Base-by-base conservation (phyloP, 2,888 invertebrate species). In the Mythimna ferrago region DNA sequence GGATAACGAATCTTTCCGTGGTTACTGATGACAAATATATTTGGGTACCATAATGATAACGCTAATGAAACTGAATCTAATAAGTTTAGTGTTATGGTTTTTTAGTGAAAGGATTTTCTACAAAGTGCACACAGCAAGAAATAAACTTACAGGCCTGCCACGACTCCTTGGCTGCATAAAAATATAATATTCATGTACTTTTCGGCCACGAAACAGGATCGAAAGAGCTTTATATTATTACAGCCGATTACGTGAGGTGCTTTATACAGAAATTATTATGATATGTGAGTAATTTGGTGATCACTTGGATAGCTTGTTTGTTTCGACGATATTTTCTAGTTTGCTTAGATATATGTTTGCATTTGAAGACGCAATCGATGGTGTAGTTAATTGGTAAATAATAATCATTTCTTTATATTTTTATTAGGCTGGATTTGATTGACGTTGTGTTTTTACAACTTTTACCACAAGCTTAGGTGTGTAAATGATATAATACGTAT, bases 111-210 rank as follows among this genome's bases (percentile, higher is more conserved):
- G 61, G 65, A 61, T 71, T 73, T 71, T 71, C 68, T 81, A 80
- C 57, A 67, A 62, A 65, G 82, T 86, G 81, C 76, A 80, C 68
- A 61, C 76, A 78, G 58, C 66, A 68, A 68, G 35, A 69, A 73
- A 73, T 44, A 81, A 83, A 97, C 97, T 97, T 97, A 97, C 97
- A 96, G 91, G 96, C 97, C 93, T 97, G 97, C 97, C 97, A 97
- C 84, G 97, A 97, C 96, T 97, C 97, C 97, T 97, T 97, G 86
- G 97, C 97, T 97, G 97, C 96, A 92, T 93, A 88, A 93, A 92
- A 94, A 93, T 92, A 82, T 88, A 90, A 81, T 3, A 73, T 66
- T 63, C 11, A 71, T 79, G 21, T 77, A 76, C 26, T 67, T 19
- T 19, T 67, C 16, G 41, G 60, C n/a, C 21, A 70, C 0, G 38